Evolutionary conservation across 2,797 vertebrate species (phyloP).

Genomic region (Melanogrammus aeglefinus): DNA sequence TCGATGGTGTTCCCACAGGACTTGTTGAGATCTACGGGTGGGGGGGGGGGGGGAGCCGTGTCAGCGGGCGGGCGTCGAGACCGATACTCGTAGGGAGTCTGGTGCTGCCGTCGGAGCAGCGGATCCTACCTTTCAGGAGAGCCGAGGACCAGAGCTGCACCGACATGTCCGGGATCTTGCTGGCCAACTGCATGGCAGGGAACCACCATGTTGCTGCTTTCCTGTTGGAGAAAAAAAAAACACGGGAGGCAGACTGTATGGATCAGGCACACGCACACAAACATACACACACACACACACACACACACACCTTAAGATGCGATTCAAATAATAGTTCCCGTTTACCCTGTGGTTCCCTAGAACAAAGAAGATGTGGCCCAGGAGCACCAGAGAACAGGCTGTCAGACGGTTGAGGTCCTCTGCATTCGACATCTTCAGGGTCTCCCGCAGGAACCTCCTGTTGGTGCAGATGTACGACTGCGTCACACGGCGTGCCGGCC

Average conservation of each 20-base stretch:
- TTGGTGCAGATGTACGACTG: conserved; percentile 17
- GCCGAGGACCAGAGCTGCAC: conserved; percentile 98
- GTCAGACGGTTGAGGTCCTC: conserved; percentile 87
- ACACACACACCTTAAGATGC: not conserved
- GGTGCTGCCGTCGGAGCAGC: no score
- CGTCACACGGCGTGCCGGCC: not conserved
- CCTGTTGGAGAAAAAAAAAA: conserved; percentile 64
- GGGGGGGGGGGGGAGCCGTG: not conserved
- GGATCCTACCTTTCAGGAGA: conserved; percentile 83
- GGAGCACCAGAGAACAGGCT: conserved; percentile 83
- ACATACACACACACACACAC: not conserved
- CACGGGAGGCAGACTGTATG: not conserved
- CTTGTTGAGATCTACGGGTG: conserved; percentile 88
- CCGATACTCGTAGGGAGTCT: not conserved
- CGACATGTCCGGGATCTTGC: conserved; percentile 99
- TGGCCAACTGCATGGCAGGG: conserved; percentile 98
- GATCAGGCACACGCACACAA: not conserved
- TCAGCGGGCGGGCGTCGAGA: not conserved
- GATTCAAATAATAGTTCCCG: not conserved
- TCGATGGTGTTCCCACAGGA: conserved; percentile 96
- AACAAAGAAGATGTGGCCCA: conserved; percentile 90
- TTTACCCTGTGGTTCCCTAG: conserved; percentile 85
- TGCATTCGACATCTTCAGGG: conserved; percentile 89
- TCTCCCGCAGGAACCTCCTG: conserved; percentile 84
- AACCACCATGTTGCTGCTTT: conserved; percentile 99